phyloP scores from a whole-genome alignment of 2,113 vertebrate genomes.

The Microcebus jonahi region DNA sequence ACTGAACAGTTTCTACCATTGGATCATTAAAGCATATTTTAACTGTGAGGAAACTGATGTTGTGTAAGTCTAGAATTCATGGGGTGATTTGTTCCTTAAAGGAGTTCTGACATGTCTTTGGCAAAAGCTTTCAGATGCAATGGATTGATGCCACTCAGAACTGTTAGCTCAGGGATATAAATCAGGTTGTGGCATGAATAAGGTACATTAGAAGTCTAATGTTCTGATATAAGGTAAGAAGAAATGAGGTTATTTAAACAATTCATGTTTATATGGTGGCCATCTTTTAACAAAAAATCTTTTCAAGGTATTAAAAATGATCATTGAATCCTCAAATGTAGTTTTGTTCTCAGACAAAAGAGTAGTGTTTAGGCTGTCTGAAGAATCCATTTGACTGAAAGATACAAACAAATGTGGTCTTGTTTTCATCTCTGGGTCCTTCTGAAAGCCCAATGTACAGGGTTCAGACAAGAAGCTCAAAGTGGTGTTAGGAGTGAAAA shows the following conservation, averaged over 20 bases:
- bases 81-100: conserved; percentile 77
- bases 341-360: conserved; percentile 59
- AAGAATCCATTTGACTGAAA: conserved; percentile 33
- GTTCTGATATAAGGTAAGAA: conserved; percentile 72
- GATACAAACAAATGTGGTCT: not conserved
- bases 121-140: conserved; percentile 79
- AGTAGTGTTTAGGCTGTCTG: conserved; percentile 56
- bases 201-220: conserved; percentile 78
- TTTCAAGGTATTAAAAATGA: conserved; percentile 66
- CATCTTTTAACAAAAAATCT: conserved; percentile 60
- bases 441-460: conserved; percentile 12
- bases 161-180: conserved; percentile 81
- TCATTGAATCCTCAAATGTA: conserved; percentile 63
- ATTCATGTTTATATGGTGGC: not conserved
- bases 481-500: not conserved
- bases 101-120: conserved; percentile 84
- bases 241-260: conserved; percentile 81
- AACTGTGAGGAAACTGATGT: conserved; percentile 77
- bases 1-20: conserved; percentile 78
- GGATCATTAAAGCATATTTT: conserved; percentile 80
- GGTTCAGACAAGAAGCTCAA: not conserved
- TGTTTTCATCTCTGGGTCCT: not conserved
- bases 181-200: conserved; percentile 84
- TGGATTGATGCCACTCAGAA: conserved; percentile 81
- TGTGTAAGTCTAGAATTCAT: conserved; percentile 83